phyloP scores from a whole-genome alignment of 1,140 invertebrate genomes.

The Trachymyrmex cornetzi region DNA sequence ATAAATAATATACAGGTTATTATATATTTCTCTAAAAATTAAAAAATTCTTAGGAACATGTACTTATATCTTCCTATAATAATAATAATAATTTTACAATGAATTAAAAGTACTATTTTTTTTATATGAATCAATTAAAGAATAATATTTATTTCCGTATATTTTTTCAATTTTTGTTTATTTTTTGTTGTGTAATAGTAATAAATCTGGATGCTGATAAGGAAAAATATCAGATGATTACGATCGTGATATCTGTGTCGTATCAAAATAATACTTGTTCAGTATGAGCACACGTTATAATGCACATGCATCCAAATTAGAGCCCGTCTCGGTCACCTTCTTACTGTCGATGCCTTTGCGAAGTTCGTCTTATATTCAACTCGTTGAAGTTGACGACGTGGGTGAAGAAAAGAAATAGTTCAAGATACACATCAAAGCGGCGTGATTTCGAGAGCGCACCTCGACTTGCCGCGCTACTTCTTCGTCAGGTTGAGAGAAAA shows the following conservation, averaged over 20 bases:
- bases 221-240: constrained; percentile 67
- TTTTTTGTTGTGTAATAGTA: neutral
- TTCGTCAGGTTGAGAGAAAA: constrained; percentile 31
- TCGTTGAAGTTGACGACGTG: neutral
- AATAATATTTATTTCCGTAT: neutral
- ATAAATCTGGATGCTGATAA: constrained; percentile 25
- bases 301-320: constrained; percentile 44
- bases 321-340: constrained; percentile 1
- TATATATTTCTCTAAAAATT: neutral
- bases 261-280: constrained; percentile 44
- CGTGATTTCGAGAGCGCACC: constrained; percentile 35
- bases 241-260: constrained; percentile 60
- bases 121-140: neutral
- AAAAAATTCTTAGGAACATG: neutral
- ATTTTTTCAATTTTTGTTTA: neutral
- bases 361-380: neutral
- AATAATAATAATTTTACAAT: neutral
- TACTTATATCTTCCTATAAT: neutral
- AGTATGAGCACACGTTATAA: neutral
- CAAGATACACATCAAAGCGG: constrained; percentile 43
- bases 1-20: neutral
- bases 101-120: neutral
- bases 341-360: neutral
- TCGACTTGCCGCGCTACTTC: constrained; percentile 24
- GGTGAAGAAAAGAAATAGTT: constrained; percentile 22